Conservation (phyloP, 2,888 invertebrate genomes). For the Hydropsyche betteni region DNA sequence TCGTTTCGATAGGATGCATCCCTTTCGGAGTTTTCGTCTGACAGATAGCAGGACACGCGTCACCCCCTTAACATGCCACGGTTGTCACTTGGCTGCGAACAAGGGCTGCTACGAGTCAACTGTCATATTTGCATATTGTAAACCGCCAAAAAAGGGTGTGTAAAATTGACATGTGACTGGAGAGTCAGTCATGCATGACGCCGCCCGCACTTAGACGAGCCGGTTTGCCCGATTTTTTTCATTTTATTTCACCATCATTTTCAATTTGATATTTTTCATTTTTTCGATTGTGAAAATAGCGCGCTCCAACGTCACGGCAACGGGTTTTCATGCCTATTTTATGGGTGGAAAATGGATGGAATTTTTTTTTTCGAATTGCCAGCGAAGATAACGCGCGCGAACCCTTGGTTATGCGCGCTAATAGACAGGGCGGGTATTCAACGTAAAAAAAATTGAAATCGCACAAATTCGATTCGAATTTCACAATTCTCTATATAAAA, state of each 20-base stretch:
- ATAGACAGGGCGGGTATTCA: too few species aligned
- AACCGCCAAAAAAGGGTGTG: constrained; percentile 36
- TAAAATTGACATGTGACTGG: constrained; percentile 38
- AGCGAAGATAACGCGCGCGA: too few species aligned
- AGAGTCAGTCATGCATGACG: constrained; percentile 33
- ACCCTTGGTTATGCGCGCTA: too few species aligned
- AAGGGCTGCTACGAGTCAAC: constrained; percentile 36
- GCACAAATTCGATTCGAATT: too few species aligned
- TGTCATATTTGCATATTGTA: constrained; percentile 41
- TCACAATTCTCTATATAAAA: too few species aligned
- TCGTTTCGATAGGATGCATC: too few species aligned
- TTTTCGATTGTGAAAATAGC: constrained; percentile 11
- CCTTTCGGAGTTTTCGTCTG: constrained; percentile 15
- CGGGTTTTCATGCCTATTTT: too few species aligned
- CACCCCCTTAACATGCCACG: constrained; percentile 37
- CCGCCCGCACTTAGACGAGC: background rate
- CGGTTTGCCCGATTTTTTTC: background rate
- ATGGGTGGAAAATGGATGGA: too few species aligned
- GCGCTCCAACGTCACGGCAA: background rate
- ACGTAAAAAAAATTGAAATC: too few species aligned
- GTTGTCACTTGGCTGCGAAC: constrained; percentile 34
- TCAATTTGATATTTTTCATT: constrained; percentile 3
- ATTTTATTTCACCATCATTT: background rate
- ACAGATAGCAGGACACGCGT: constrained; percentile 34
- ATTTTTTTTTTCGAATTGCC: too few species aligned